Percentiles rank a stretch among this genome's conserved stretches.
phyloP scores from a whole-genome alignment of 2,797 vertebrate genomes.

The Bucorvus abyssinicus region DNA sequence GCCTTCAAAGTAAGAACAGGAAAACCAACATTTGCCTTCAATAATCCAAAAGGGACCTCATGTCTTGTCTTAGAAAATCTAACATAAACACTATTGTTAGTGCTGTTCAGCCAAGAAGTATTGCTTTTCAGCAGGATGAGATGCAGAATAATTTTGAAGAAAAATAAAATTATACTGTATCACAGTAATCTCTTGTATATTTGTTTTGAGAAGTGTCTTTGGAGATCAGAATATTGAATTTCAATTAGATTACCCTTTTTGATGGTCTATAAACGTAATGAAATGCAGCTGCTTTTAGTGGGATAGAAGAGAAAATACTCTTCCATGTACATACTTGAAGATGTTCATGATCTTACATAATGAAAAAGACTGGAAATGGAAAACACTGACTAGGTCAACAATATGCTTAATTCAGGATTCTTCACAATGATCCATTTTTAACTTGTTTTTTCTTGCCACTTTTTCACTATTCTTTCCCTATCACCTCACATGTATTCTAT shows the following conservation, averaged over 20 bases:
- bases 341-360: neutral
- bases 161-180: neutral
- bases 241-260: neutral
- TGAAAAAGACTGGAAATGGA: neutral
- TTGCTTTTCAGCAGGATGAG: neutral
- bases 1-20: neutral
- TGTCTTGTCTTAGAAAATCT: constrained; percentile 42
- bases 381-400: neutral
- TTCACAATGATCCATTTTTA: neutral
- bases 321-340: neutral
- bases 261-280: neutral
- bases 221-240: neutral
- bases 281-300: neutral
- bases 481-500: neutral
- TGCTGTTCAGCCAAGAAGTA: neutral
- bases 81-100: neutral
- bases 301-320: neutral
- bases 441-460: neutral
- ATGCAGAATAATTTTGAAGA: neutral
- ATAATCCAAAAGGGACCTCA: constrained; percentile 67
- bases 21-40: constrained; percentile 68
- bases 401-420: neutral
- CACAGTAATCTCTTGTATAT: neutral
- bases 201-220: neutral
- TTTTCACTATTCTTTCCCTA: neutral